Evolutionary conservation across 2,888 invertebrate genomes (phyloP), one percentile per base, ranked within the genome.

Genomic region (Agonopterix heracliana): DNA sequence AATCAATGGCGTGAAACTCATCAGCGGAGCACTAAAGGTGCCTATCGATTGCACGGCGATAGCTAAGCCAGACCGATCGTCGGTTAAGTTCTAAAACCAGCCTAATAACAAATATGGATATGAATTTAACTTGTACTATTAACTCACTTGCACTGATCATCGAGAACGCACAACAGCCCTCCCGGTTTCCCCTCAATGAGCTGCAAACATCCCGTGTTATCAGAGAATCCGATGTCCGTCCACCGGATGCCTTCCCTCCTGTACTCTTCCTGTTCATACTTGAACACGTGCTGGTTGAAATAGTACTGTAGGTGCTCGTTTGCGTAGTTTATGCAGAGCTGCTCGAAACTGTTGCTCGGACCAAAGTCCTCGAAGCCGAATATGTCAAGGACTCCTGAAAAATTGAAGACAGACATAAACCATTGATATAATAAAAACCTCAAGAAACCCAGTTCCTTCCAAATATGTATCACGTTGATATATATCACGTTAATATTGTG

Each of bases 281-380:
- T 97, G 88, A 98, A 98, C 63, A 98, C 98, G 78, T 98, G 98
- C 82, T 98, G 96, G 90, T 98, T 98, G 89, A 98, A 98, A 81
- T 98, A 98, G 81, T 96, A 96, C 86, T 98, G 98, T 46, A 98
- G 90, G 81, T 98, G 97, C 81, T 98, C 98, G 80, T 98, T 98
- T 12, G 98, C 98, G 81, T 97, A 98, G 90, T 98, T 98, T 65
- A 98, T 98, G 83, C 98, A 98, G 61, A 98, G 91, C 84, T 98
- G 98, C 81, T 98, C 98, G 80, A 98, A 98, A 78, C 97, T 97
- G 83, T 95, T 95, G 80, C 92, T 93, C 50, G 93, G 90, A 52
- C 94, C 96, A 74, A 98, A 98, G 85, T 98, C 98, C 80, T 98
- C 98, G 85, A 98, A 98, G 17, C 98, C 98, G 85, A 98, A 98